Evolutionary conservation across 2,888 invertebrate species (phyloP).

Genomic region (Plemyria rubiginata): DNA sequence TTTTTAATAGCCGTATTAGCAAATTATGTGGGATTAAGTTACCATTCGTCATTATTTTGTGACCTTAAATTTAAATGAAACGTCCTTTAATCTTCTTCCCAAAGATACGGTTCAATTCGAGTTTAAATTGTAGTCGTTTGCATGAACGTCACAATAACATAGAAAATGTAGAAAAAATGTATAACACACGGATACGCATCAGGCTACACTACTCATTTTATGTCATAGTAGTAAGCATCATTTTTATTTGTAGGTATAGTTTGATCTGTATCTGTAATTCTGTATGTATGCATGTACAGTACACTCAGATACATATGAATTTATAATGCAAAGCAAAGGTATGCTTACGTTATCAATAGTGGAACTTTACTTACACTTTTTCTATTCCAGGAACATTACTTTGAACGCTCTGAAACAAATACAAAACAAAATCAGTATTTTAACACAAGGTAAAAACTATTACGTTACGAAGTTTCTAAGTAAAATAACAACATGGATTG

Average conservation of each 20-base stretch:
- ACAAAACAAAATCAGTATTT: slow-evolving; percentile 21
- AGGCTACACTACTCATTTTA: too few species aligned
- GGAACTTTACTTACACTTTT: slow-evolving; percentile 64
- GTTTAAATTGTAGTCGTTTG: neutral
- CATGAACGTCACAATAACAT: too few species aligned
- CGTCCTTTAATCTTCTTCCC: slow-evolving; percentile 26
- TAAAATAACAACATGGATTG: slow-evolving; percentile 65
- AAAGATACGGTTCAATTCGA: slow-evolving; percentile 1
- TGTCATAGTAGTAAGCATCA: too few species aligned
- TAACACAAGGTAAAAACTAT: neutral
- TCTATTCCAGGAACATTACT: slow-evolving; percentile 50
- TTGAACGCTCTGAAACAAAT: slow-evolving; percentile 74
- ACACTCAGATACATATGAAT: too few species aligned
- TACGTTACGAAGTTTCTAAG: slow-evolving; percentile 17
- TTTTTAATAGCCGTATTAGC: slow-evolving; percentile 23
- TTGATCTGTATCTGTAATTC: too few species aligned
- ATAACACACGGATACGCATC: too few species aligned
- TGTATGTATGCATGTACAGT: too few species aligned
- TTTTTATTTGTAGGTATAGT: too few species aligned
- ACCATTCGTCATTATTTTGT: slow-evolving; percentile 22
- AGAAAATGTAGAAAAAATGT: too few species aligned
- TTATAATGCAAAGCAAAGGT: neutral
- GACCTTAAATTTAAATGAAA: slow-evolving; percentile 18
- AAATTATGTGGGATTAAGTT: slow-evolving; percentile 25
- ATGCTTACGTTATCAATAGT: neutral